These are phyloP conservation scores for Sus scrofa DNA, from an alignment of 2,113 vertebrate genomes.

Conservation along the genomic window DNA sequence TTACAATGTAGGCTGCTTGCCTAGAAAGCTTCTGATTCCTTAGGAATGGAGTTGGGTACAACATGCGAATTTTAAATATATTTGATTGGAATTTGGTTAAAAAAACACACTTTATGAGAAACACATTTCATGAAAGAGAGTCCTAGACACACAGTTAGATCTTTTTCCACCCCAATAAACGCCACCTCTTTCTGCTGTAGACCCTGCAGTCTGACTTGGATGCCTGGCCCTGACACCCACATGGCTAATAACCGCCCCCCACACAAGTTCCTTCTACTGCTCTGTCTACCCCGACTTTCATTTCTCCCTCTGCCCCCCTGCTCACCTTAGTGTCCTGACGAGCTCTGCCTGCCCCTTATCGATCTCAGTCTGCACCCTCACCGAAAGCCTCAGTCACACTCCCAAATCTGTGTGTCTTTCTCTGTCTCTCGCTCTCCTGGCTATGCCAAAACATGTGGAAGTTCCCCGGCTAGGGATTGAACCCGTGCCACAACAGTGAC, in stretches of 20 bases:
- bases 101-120: neutral
- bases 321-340: fast-evolving
- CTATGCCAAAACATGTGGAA: too few species aligned
- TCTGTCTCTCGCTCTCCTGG: too few species aligned
- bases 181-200: too few species aligned
- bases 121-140: neutral
- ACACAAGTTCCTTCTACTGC: fast-evolving
- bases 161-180: neutral
- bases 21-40: neutral
- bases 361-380: neutral
- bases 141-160: neutral
- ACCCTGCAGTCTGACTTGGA: fast-evolving
- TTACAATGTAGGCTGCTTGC: neutral
- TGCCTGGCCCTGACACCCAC: fast-evolving
- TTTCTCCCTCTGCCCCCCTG: neutral
- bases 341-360: too few species aligned
- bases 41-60: neutral
- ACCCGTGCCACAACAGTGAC: too few species aligned
- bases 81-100: neutral
- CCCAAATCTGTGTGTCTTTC: too few species aligned
- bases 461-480: too few species aligned
- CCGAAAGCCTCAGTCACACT: fast-evolving
- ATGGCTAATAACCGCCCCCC: fast-evolving
- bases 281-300: too few species aligned
- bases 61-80: neutral